Percentiles rank a stretch among this genome's conserved stretches.
phyloP scores from a whole-genome alignment of 2,797 vertebrate genomes.

The Lagorchestes hirsutus region DNA sequence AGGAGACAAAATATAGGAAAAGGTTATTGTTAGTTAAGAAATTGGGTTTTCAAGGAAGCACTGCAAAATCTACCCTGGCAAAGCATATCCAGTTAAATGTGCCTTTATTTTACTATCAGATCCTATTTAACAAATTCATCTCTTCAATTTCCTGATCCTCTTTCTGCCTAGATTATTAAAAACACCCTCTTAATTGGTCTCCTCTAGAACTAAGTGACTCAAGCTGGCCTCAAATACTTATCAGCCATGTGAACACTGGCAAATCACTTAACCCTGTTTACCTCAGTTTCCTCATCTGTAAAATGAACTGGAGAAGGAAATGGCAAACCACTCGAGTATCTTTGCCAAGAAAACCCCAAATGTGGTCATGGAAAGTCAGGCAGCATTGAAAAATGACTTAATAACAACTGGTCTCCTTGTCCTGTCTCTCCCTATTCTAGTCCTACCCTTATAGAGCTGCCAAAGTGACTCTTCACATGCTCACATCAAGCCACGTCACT shows the following conservation, averaged over 20 bases:
- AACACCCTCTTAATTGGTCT: not conserved
- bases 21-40: not conserved
- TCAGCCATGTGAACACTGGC: not conserved
- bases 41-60: not conserved
- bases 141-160: not conserved
- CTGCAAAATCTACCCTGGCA: not conserved
- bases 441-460: not conserved
- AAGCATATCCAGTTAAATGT: not conserved
- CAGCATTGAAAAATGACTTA: not conserved
- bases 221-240: not conserved
- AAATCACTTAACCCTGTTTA: not conserved
- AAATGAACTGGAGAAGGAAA: not conserved
- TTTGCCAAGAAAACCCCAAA: not conserved
- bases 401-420: not conserved
- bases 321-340: not conserved
- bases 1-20: too few species aligned
- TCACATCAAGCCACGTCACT: not conserved
- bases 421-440: not conserved
- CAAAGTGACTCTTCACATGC: not conserved
- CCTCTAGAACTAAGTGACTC: not conserved
- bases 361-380: not conserved
- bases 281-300: not conserved
- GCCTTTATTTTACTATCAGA: too few species aligned
- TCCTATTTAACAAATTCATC: not conserved
- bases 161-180: not conserved